Evolutionary conservation across 2,113 vertebrate species (phyloP), one percentile per base, ranked within the genome.

Genomic region (Notechis scutatus): DNA sequence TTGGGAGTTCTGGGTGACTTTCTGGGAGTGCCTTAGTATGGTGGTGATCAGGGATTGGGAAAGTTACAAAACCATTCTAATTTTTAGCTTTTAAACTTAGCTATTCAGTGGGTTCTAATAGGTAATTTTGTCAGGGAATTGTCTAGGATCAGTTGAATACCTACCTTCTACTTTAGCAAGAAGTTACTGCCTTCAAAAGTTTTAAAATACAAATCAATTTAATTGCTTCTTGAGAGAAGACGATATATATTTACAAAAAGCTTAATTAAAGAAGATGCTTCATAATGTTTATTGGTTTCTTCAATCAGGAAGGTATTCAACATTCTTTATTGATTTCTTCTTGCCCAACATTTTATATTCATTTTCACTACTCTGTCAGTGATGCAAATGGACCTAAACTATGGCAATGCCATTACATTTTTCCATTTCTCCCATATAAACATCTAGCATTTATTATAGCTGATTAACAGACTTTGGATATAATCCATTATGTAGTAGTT

Each of bases 381-480:
- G 23, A 61, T 11, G 47, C 11, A 26, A 61, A 57, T 45, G 0
- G 39, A 42, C 21, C 34, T 57, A 56, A 57, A 8, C 34, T 55
- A 89, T 42, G 14, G 54, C 34, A 39, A 85, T 34, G 42, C 8
- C 18, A 42, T 39, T 85, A 34, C 18, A 39, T 9, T 81, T 81
- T 39, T 20, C 1, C 69, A 81, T 81, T 81, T 81, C 69, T 15
- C n/a, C 39, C 52, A 45, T 56, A 29, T 29, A 39, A 24, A 9
- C 90, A 55, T 61, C 20, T 45, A 56, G 12, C 0, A 0, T 69
- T 3, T 85, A 34, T 90, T 59, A 50, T 1, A 5, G 42, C 7
- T 90, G 20, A 47, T 47, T 56, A 0, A 0, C 34, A 0, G 0
- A 0, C 14, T 39, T 4, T 50, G 23, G 55, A 6, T 4, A 1